These are phyloP conservation scores for Ardeotis arabs DNA, from an alignment of 2,113 vertebrate genomes.

Conservation along the genomic window DNA sequence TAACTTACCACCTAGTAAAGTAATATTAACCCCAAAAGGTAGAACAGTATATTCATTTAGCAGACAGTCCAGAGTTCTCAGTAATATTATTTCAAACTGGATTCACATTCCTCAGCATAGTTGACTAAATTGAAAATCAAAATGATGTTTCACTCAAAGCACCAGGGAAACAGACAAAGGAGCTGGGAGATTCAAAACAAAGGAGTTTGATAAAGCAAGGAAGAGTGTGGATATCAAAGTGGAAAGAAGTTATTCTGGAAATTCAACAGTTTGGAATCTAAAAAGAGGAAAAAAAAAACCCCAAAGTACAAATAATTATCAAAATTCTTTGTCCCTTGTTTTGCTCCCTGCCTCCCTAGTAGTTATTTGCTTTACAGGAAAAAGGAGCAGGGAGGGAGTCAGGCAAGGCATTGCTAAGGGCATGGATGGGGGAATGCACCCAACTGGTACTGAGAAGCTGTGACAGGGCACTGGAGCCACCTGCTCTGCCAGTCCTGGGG, in stretches of 20 bases:
- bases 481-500: background rate
- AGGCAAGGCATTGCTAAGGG: background rate
- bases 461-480: rapidly evolving
- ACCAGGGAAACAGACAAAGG: background rate
- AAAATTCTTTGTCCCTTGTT: background rate
- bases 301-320: background rate
- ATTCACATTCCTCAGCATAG: background rate
- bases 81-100: background rate
- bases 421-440: rapidly evolving
- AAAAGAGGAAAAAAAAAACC: background rate
- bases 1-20: background rate
- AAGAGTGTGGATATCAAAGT: background rate
- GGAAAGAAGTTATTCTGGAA: background rate
- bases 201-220: background rate
- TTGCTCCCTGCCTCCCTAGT: background rate
- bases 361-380: background rate
- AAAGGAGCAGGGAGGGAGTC: background rate
- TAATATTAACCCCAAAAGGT: background rate
- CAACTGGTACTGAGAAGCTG: background rate
- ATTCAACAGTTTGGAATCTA: background rate
- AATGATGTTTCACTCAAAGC: background rate
- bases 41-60: background rate
- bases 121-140: background rate
- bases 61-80: background rate
- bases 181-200: background rate